Conservation (phyloP, 2,888 invertebrate genomes). For the Malacosoma neustria region DNA sequence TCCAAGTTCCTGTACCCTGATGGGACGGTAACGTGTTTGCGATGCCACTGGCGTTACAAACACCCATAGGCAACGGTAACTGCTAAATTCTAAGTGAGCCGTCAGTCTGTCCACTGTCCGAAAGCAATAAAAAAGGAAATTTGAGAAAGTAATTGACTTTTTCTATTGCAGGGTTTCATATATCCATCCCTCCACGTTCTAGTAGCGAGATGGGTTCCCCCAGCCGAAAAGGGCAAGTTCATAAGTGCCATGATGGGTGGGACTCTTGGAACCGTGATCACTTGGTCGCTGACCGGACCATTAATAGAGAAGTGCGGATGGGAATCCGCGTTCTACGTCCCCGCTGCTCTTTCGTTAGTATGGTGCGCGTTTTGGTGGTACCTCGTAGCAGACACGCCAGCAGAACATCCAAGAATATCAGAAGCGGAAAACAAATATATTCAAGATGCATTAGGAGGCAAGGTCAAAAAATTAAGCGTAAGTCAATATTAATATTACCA, state of each 20-base stretch:
- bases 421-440: constrained; percentile 79
- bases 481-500: constrained; percentile 23
- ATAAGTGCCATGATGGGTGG: constrained; percentile 83
- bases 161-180: constrained; percentile 65
- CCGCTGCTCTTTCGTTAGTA: constrained; percentile 69
- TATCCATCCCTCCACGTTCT: constrained; percentile 79
- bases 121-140: too few relatives aligned
- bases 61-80: too few relatives aligned
- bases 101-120: too few relatives aligned
- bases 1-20: too few relatives aligned
- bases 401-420: constrained; percentile 76
- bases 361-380: constrained; percentile 77
- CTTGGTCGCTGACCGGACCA: constrained; percentile 79
- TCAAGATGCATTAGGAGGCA: constrained; percentile 73
- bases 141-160: too few relatives aligned
- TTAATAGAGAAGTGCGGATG: constrained; percentile 78
- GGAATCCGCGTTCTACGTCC: constrained; percentile 80
- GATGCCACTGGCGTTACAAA: too few relatives aligned
- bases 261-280: constrained; percentile 80
- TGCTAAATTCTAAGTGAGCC: too few relatives aligned
- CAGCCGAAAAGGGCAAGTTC: constrained; percentile 83
- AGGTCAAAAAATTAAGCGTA: constrained; percentile 74
- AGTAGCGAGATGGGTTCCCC: constrained; percentile 83
- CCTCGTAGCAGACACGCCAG: constrained; percentile 78
- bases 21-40: too few relatives aligned